phyloP scores from a whole-genome alignment of 2,888 invertebrate genomes.

The Neoitamus cyanurus region DNA sequence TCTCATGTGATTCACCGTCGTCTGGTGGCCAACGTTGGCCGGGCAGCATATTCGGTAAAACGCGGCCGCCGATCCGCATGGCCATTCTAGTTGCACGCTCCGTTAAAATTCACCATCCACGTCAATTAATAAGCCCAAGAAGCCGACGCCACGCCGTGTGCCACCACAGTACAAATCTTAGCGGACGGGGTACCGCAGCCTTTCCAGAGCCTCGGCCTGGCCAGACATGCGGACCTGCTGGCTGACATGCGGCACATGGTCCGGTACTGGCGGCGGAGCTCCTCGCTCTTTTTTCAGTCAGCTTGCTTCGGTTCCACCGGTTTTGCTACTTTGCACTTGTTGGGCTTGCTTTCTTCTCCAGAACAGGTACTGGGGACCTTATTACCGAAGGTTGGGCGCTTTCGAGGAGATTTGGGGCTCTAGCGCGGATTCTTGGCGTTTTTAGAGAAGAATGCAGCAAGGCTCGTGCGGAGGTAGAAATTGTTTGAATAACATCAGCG shows the following conservation, averaged over 20 bases:
- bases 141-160: neutral
- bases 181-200: neutral
- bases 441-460: neutral
- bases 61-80: constrained; percentile 4
- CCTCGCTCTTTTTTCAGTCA: neutral
- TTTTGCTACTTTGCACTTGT: constrained; percentile 43
- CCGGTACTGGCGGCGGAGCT: neutral
- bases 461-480: neutral
- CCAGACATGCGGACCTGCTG: neutral
- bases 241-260: constrained; percentile 28
- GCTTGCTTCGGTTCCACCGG: neutral
- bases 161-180: neutral
- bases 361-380: constrained; percentile 33
- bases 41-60: neutral
- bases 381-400: constrained; percentile 15
- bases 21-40: neutral
- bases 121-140: constrained; percentile 30
- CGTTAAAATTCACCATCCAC: constrained; percentile 36
- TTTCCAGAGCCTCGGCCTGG: neutral
- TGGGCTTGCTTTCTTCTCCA: constrained; percentile 30
- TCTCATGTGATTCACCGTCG: constrained; percentile 15
- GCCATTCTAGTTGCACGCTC: constrained; percentile 13
- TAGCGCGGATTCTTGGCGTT: neutral
- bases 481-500: neutral
- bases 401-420: constrained; percentile 10